These are phyloP conservation scores for Escarpia spicata DNA, from an alignment of 2,888 invertebrate species.

Conservation along the genomic window DNA sequence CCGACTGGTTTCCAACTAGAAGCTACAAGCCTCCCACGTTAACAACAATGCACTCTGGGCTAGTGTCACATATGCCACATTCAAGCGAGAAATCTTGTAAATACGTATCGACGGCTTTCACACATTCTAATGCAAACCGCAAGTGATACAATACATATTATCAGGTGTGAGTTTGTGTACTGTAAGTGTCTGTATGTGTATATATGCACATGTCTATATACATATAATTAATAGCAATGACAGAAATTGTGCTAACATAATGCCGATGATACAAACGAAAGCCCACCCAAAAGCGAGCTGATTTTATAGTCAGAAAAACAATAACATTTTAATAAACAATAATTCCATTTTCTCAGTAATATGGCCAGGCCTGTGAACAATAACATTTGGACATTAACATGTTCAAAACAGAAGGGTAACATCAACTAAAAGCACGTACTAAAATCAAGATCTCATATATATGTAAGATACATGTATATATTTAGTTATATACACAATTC, in stretches of 20 bases:
- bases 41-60: neutral
- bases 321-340: neutral
- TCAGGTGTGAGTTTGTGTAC: neutral
- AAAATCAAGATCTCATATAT: conserved; percentile 12
- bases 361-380: neutral
- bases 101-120: neutral
- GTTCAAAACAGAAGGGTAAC: neutral
- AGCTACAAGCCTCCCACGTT: neutral
- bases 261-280: neutral
- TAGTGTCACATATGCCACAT: neutral
- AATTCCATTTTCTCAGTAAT: neutral
- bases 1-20: conserved; percentile 1
- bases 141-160: neutral
- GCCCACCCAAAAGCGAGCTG: neutral
- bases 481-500: neutral
- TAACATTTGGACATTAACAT: neutral
- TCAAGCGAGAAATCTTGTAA: neutral
- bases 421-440: conserved; percentile 13
- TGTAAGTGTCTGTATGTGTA: neutral
- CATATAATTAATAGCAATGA: conserved; percentile 13
- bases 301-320: neutral
- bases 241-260: neutral
- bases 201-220: conserved; percentile 3
- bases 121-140: neutral
- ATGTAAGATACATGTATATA: conserved; percentile 14